These are phyloP conservation scores for Toxotes jaculatrix DNA, from an alignment of 2,113 vertebrate genomes.

Conservation along the genomic window DNA sequence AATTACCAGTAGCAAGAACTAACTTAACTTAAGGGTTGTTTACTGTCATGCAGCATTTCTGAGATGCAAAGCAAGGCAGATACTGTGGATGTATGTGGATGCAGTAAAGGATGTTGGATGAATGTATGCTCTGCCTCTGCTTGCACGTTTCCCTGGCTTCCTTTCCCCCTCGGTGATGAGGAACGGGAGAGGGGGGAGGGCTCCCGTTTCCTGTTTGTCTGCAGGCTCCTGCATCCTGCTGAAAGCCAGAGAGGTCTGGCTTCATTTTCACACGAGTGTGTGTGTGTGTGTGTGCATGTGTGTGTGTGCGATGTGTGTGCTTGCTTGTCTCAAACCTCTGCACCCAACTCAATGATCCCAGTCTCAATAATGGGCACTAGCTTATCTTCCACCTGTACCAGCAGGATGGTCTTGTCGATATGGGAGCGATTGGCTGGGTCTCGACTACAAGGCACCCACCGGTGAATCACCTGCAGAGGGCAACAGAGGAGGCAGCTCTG, in stretches of 20 bases:
- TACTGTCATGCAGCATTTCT: constrained; percentile 92
- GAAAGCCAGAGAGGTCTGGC: constrained; percentile 54
- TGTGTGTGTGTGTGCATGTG: constrained; percentile 27
- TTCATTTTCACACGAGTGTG: constrained; percentile 54
- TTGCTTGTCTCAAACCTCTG: constrained; percentile 92
- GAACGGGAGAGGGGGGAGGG: constrained; percentile 66
- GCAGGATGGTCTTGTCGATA: constrained; percentile 98
- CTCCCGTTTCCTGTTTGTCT: constrained; percentile 77
- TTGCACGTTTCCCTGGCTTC: constrained; percentile 82
- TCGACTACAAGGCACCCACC: constrained; percentile 99
- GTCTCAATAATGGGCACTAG: constrained; percentile 97
- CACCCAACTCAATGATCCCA: constrained; percentile 97
- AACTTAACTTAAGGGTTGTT: constrained; percentile 78
- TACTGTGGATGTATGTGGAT: constrained; percentile 56
- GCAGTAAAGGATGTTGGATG: constrained; percentile 56
- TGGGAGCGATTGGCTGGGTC: constrained; percentile 96
- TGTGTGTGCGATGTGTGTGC: constrained; percentile 29
- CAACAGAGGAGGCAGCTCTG: constrained; percentile 21
- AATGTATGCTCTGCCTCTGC: constrained; percentile 63
- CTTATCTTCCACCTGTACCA: constrained; percentile 99
- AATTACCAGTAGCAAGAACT: constrained; percentile 78
- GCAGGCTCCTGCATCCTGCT: constrained; percentile 73
- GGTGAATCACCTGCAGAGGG: constrained; percentile 96
- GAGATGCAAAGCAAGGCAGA: constrained; percentile 82
- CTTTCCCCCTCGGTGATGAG: constrained; percentile 72